Percentiles rank a stretch among this genome's conserved stretches.
Conservation (phyloP, 2,797 vertebrate genomes). For the Pteropus rufus region DNA sequence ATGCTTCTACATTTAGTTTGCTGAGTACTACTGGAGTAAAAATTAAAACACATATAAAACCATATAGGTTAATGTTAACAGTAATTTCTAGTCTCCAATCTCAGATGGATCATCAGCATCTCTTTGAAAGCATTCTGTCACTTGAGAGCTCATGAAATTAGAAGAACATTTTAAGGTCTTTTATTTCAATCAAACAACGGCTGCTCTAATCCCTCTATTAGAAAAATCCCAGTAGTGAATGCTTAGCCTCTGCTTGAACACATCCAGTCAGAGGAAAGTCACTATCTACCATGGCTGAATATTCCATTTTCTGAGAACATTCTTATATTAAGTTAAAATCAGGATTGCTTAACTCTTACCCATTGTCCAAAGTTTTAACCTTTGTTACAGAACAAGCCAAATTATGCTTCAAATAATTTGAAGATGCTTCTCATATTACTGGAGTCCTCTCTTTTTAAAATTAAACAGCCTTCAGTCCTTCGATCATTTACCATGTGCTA, state of each 20-base stretch:
- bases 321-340: slow-evolving; percentile 6
- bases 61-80: not conserved
- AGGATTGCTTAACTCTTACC: not conserved
- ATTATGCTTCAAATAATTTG: not conserved
- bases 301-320: not conserved
- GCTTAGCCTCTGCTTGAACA: not conserved
- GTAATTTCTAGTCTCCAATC: not conserved
- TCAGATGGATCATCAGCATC: not conserved
- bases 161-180: slow-evolving; percentile 1
- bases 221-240: not conserved
- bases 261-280: not conserved
- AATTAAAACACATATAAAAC: not conserved
- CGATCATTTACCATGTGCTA: not conserved
- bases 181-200: not conserved
- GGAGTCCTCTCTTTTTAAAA: slow-evolving; percentile 7
- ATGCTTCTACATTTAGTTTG: not conserved
- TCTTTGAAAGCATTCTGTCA: slow-evolving; percentile 30
- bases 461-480: not conserved
- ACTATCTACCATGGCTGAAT: not conserved
- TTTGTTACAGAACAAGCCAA: not conserved
- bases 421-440: not conserved
- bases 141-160: not conserved
- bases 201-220: not conserved
- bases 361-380: not conserved
- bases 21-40: not conserved